These are phyloP conservation scores for Dryadula phaetusa DNA, from an alignment of 2,888 invertebrate species.

Conservation along the genomic window DNA sequence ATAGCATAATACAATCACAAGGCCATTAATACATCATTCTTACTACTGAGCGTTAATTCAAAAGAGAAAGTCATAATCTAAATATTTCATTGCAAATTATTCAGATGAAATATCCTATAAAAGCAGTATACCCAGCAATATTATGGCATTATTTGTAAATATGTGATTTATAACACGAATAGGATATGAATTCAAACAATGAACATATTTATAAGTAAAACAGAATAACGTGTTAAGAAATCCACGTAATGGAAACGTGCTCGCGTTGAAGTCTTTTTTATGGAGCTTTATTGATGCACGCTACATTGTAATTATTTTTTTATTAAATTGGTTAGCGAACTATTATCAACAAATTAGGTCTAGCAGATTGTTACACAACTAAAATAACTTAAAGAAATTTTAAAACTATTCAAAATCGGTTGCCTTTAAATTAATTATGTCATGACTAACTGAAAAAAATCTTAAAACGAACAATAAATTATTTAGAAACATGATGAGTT, in stretches of 20 bases:
- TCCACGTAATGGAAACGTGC: conserved; percentile 20
- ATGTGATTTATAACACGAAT: too few species aligned
- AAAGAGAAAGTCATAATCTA: conserved; percentile 18
- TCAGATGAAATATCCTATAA: background rate
- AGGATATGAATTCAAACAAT: too few species aligned
- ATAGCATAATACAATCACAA: conserved; percentile 33
- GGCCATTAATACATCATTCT: conserved; percentile 29
- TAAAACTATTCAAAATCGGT: conserved; percentile 11
- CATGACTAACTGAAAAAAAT: conserved; percentile 10
- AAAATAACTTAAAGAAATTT: conserved; percentile 17
- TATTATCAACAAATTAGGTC: background rate
- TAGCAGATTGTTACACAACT: conserved; percentile 13
- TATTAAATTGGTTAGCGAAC: conserved; percentile 13
- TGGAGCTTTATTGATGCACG: conserved; percentile 16
- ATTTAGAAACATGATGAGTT: conserved; percentile 22
- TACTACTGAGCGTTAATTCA: background rate
- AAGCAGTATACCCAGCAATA: too few species aligned
- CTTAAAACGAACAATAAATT: conserved; percentile 22
- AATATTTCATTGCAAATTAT: background rate
- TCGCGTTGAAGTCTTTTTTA: conserved; percentile 46
- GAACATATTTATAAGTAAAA: background rate
- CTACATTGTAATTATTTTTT: conserved; percentile 9
- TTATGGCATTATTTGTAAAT: too few species aligned
- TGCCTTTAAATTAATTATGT: conserved; percentile 11
- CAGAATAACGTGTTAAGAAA: background rate